These are phyloP conservation scores for Athalia circularis DNA, from an alignment of 2,888 invertebrate species.

Conservation along the genomic window DNA sequence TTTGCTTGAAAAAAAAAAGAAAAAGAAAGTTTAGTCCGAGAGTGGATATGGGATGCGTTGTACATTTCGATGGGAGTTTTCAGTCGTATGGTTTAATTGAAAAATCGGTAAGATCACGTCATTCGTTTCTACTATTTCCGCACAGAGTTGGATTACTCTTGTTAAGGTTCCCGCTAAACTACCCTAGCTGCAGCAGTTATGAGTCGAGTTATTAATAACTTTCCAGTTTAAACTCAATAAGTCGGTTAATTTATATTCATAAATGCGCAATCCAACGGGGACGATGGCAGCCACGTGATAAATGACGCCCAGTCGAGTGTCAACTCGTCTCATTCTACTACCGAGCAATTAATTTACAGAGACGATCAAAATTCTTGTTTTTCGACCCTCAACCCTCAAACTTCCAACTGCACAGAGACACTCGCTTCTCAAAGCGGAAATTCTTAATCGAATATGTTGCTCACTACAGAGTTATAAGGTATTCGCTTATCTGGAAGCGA, in stretches of 20 bases:
- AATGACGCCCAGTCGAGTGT: constrained; percentile 40
- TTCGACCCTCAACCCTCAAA: neutral
- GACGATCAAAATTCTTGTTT: constrained; percentile 29
- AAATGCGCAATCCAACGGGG: constrained; percentile 43
- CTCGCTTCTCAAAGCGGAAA: neutral
- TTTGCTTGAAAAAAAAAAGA: too few relatives aligned
- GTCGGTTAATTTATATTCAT: constrained; percentile 46
- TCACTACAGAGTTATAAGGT: too few relatives aligned
- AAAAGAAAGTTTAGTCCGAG: neutral
- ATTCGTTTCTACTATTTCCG: constrained; percentile 37
- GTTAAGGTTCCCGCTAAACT: neutral
- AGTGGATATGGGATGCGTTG: constrained; percentile 16
- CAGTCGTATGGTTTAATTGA: constrained; percentile 27
- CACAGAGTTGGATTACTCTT: constrained; percentile 1
- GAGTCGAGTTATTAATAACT: constrained; percentile 26
- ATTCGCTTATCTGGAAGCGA: too few relatives aligned
- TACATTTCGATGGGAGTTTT: neutral
- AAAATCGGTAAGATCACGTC: constrained; percentile 38
- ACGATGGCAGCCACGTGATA: constrained; percentile 29
- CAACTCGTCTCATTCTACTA: constrained; percentile 38
- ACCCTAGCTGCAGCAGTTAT: neutral
- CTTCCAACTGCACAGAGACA: too few relatives aligned
- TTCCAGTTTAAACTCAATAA: constrained; percentile 40
- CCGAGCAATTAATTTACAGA: constrained; percentile 46
- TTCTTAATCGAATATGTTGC: too few relatives aligned